These are phyloP conservation scores for Torymus auratus DNA, from an alignment of 2,888 invertebrate species.

Conservation along the genomic window DNA sequence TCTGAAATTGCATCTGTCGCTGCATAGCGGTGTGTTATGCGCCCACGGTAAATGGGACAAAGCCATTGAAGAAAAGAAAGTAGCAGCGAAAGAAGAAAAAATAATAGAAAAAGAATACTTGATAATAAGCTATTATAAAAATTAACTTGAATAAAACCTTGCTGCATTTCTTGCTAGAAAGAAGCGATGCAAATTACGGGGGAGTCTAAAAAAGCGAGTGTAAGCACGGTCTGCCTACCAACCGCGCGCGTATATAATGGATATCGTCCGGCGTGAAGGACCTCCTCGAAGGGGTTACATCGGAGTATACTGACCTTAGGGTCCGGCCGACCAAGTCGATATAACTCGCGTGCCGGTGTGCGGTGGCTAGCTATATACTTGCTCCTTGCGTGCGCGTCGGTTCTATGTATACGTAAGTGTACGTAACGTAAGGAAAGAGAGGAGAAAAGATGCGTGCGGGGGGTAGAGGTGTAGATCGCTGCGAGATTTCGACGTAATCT, in stretches of 20 bases:
- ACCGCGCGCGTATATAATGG: background rate
- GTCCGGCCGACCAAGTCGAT: slow-evolving; percentile 45
- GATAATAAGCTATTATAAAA: background rate
- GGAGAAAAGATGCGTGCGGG: slow-evolving; percentile 44
- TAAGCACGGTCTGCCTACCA: too few relatives aligned
- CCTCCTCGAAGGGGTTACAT: slow-evolving; percentile 30
- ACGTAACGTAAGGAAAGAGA: background rate
- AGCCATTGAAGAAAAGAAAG: slow-evolving; percentile 4
- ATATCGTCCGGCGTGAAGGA: slow-evolving; percentile 42
- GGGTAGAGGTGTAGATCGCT: slow-evolving; percentile 14
- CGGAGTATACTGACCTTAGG: slow-evolving; percentile 59
- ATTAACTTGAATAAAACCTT: too few relatives aligned
- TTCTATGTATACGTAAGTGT: too few relatives aligned
- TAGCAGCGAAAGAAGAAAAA: background rate
- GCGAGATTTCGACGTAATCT: slow-evolving; percentile 48
- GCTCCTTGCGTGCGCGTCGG: background rate
- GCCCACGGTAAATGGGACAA: slow-evolving; percentile 29
- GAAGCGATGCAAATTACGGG: slow-evolving; percentile 33
- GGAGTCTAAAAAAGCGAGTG: too few relatives aligned
- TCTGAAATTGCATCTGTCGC: slow-evolving; percentile 52
- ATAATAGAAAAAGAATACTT: slow-evolving; percentile 1
- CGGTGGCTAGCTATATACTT: slow-evolving; percentile 24
- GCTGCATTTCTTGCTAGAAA: background rate
- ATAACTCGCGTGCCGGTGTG: slow-evolving; percentile 36
- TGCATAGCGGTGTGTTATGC: background rate